These are phyloP conservation scores for Tenebrio molitor DNA, from an alignment of 1,140 invertebrate genomes.

Conservation along the genomic window DNA sequence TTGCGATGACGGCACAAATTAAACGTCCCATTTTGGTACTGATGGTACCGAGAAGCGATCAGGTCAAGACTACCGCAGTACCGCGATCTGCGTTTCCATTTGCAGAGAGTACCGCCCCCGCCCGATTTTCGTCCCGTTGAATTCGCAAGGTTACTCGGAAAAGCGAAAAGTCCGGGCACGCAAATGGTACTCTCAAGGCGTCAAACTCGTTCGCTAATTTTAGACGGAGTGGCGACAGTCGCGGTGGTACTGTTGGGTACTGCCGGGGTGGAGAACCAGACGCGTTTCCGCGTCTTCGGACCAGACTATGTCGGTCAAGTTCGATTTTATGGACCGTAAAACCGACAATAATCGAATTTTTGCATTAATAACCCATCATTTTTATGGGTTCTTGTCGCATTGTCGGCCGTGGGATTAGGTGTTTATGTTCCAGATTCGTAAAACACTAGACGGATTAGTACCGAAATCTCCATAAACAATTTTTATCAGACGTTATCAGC, in stretches of 20 bases:
- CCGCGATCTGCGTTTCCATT: not conserved
- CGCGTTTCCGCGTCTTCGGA: too few relatives aligned
- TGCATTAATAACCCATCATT: not conserved
- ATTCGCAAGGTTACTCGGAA: not conserved
- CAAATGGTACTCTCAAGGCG: not conserved
- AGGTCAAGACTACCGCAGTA: not conserved
- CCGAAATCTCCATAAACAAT: not conserved
- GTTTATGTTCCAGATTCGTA: slow-evolving; percentile 5
- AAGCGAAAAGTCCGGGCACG: not conserved
- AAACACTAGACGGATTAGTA: not conserved
- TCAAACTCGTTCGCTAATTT: too few relatives aligned
- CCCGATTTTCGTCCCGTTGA: not conserved
- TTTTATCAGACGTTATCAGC: not conserved
- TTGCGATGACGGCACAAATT: not conserved
- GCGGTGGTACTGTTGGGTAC: too few relatives aligned
- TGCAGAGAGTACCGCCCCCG: not conserved
- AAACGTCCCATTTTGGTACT: not conserved
- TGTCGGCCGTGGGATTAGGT: not conserved
- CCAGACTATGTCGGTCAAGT: not conserved
- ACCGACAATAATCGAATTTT: slow-evolving; percentile 2
- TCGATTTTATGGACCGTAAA: not conserved
- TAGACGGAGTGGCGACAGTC: too few relatives aligned
- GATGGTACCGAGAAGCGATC: not conserved
- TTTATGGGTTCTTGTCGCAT: not conserved
- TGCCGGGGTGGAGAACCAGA: too few relatives aligned